Conservation (phyloP, 2,797 vertebrate genomes). For the Spinus olivaceus region DNA sequence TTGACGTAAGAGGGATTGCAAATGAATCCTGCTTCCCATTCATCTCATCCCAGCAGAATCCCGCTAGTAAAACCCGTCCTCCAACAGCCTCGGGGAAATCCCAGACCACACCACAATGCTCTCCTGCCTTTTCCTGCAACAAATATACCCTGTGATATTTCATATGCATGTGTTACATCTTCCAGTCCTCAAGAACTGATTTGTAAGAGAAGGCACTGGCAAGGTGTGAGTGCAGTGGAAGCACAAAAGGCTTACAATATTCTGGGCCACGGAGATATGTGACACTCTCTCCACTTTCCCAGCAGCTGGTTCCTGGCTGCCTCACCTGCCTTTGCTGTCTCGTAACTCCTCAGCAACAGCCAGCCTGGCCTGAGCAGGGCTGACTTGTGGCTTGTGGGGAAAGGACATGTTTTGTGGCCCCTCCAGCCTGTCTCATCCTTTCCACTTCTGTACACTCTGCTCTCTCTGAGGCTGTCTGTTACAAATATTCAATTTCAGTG, state of each 20-base stretch:
- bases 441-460: not conserved
- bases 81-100: not conserved
- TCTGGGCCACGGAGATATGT: accelerated
- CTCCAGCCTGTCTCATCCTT: not conserved
- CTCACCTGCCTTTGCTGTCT: not conserved
- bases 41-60: constrained; percentile 19
- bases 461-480: not conserved
- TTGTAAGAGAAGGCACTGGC: not conserved
- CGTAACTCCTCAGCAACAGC: not conserved
- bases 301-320: not conserved
- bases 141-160: not conserved
- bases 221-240: not conserved
- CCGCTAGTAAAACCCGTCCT: not conserved
- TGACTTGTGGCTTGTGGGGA: not conserved
- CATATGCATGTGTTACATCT: not conserved
- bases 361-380: not conserved
- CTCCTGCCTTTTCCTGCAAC: not conserved
- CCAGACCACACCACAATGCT: not conserved
- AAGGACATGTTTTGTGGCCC: not conserved
- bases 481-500: not conserved
- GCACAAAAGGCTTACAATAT: not conserved
- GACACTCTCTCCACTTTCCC: not conserved
- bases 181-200: not conserved
- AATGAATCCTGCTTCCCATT: constrained; percentile 48
- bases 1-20: constrained; percentile 29